Evolutionary conservation across 1,140 invertebrate species (phyloP), one percentile per base, ranked within the genome.

Genomic region (Aplysia californica): DNA sequence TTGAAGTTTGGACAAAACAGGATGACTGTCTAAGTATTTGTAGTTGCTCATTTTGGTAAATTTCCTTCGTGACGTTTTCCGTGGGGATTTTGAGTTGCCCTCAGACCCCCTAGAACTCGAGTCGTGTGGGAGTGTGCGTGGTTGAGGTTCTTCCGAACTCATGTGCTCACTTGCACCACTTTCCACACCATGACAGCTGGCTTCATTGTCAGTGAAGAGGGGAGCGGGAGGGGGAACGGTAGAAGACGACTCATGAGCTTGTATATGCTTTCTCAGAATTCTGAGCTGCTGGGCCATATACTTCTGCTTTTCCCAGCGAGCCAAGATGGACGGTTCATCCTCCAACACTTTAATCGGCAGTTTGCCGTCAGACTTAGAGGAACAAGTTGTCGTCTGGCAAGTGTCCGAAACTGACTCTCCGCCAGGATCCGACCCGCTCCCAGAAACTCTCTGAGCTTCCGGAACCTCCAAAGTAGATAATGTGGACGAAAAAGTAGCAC

Each of bases 1-100:
- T 55, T 84, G 83, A 36, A 84, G 76, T 66, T 79, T 81, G 15
- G 83, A 82, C 26, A 85, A 31, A 18, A 77, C 82, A 6, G 83
- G 83, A 64, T 83, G 83, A 75, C 79, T 79, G 50, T 83, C 82
- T 15, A 83, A 64, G 35, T 75, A 72, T 35, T 36, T 26, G 23
- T 72, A 72, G 69, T 72, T 72, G 15, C 69, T 58, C 50, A 72
- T 58, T 36, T 72, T 72, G n/a, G 69, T 58, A 23, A 72, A 72
- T 29, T 72, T 72, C n/a, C 31, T 58, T 23, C 69, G 5, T 18
- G 33, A 31, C 23, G 29, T 5, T 5, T 56, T 50, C 1, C 55
- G 50, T 26, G 41, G 29, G 35, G 23, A 4, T 50, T 50, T 50
- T 3, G 4, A 1, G 21, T 26, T 36, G 1, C 41, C 36, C 21